These are phyloP conservation scores for Catharus ustulatus DNA, from an alignment of 2,797 vertebrate genomes.

Conservation along the genomic window DNA sequence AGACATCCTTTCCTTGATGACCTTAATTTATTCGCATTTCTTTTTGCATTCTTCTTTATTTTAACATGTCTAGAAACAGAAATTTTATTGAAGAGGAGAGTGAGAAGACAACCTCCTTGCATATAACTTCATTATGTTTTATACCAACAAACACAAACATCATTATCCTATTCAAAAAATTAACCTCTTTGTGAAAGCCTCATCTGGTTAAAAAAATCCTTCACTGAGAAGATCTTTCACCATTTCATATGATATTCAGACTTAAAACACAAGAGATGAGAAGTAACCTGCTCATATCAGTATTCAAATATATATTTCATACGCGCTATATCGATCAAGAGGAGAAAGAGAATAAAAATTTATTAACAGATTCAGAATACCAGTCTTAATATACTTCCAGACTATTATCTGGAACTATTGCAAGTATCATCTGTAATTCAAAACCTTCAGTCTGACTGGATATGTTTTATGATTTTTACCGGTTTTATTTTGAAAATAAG, in stretches of 20 bases:
- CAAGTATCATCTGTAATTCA: not conserved
- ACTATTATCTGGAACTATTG: not conserved
- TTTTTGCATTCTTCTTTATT: not conserved
- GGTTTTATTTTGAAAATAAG: not conserved
- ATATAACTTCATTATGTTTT: not conserved
- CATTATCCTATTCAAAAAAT: not conserved
- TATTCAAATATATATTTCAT: not conserved
- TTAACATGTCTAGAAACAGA: not conserved
- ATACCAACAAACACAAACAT: not conserved
- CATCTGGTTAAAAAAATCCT: not conserved
- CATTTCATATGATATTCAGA: not conserved
- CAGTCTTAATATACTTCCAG: not conserved
- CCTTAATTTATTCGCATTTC: not conserved
- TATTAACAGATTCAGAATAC: conserved; percentile 5
- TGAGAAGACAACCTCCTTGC: not conserved
- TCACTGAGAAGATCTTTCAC: not conserved
- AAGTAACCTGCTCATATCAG: not conserved
- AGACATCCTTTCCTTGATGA: not conserved
- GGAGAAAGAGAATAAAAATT: not conserved
- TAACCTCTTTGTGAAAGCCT: not conserved
- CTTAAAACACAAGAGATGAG: not conserved
- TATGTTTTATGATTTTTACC: not conserved
- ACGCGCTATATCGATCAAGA: not conserved
- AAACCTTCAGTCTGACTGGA: not conserved
- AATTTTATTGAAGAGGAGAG: not conserved